Conservation (phyloP, 2,797 vertebrate species). For the Platalea minor region DNA sequence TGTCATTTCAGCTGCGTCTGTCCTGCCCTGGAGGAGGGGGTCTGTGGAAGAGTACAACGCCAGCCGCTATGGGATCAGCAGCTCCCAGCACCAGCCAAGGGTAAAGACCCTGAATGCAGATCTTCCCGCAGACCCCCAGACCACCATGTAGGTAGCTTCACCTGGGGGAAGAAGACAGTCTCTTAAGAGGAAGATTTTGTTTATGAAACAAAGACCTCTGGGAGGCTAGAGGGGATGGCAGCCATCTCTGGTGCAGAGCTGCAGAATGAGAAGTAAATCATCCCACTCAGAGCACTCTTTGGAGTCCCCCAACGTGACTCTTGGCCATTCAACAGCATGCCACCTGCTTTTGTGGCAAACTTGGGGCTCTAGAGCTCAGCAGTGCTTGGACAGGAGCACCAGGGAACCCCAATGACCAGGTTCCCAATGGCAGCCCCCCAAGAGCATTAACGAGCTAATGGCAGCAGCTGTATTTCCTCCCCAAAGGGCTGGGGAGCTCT, state of each 20-base stretch:
- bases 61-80: accelerated
- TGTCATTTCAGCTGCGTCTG: neutral
- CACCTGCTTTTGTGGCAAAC: neutral
- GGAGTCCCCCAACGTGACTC: neutral
- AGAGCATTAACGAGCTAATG: neutral
- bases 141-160: neutral
- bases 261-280: neutral
- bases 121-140: neutral
- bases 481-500: accelerated
- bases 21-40: neutral
- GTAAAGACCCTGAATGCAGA: neutral
- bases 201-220: neutral
- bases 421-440: neutral
- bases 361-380: neutral
- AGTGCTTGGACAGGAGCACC: neutral
- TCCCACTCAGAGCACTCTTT: neutral
- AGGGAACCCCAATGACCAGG: accelerated
- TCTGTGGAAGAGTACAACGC: neutral
- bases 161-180: neutral
- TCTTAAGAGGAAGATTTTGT: neutral
- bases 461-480: neutral
- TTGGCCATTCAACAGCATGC: neutral
- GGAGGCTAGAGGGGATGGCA: neutral
- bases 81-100: neutral
- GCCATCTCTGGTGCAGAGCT: accelerated